Percentiles rank a stretch among this genome's conserved stretches.
phyloP scores from a whole-genome alignment of 2,888 invertebrate genomes.

The Tortrix viridana region DNA sequence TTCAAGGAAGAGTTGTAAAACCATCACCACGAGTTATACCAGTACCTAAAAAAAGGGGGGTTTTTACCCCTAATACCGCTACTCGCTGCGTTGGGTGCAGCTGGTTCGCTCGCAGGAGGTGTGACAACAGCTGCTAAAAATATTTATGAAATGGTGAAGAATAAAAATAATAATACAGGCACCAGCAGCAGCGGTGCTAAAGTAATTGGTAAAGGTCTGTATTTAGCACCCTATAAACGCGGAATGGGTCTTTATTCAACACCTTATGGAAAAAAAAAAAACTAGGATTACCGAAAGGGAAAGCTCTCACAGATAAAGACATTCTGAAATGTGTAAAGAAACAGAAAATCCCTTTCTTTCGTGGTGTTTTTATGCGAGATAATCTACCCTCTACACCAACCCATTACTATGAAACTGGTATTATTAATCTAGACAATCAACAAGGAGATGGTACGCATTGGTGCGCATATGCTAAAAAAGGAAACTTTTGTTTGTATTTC shows the following conservation, averaged over 20 bases:
- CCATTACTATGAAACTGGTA: slow-evolving; percentile 10
- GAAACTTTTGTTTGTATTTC: slow-evolving; percentile 16
- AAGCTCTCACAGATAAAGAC: slow-evolving; percentile 3
- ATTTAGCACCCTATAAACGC: background rate
- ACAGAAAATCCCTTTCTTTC: slow-evolving; percentile 7
- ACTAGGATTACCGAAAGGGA: slow-evolving; percentile 1
- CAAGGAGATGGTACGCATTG: slow-evolving; percentile 13
- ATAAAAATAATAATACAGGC: background rate
- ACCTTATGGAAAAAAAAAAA: background rate
- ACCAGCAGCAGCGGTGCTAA: background rate
- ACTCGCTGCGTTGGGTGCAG: background rate
- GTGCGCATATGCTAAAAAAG: slow-evolving; percentile 20
- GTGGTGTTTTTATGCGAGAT: slow-evolving; percentile 25
- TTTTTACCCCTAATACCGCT: slow-evolving; percentile 1
- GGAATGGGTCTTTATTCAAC: slow-evolving; percentile 1
- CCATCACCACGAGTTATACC: slow-evolving; percentile 1
- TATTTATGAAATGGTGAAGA: background rate
- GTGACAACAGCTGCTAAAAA: slow-evolving; percentile 4
- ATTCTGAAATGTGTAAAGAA: background rate
- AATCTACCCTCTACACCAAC: slow-evolving; percentile 2
- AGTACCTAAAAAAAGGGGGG: slow-evolving; percentile 4
- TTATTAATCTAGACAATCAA: slow-evolving; percentile 15
- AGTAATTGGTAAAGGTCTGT: background rate
- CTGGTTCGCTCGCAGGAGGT: background rate
- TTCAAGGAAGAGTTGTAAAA: slow-evolving; percentile 5